A percentile compares a stretch with the other conserved stretches of the same genome.
These are phyloP conservation scores for Dascillus cervinus DNA, from an alignment of 2,888 invertebrate species.

Conservation along the genomic window DNA sequence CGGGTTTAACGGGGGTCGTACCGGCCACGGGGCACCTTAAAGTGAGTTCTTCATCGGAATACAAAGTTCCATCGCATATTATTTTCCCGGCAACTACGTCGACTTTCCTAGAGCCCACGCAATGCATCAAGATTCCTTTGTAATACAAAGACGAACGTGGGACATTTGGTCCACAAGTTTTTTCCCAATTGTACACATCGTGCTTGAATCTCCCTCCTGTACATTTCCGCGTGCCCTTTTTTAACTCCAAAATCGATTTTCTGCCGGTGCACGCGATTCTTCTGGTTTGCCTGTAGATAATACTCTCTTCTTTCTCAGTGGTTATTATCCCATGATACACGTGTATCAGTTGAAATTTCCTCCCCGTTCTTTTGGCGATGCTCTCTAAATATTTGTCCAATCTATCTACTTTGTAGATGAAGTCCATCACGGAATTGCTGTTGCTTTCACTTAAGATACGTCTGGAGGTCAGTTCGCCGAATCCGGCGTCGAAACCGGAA, in stretches of 20 bases:
- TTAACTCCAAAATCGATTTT: constrained; percentile 1
- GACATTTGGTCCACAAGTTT: constrained; percentile 1
- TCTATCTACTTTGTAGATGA: constrained; percentile 1
- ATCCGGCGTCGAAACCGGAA: too few species aligned
- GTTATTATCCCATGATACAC: constrained; percentile 4
- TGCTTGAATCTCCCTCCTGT: not conserved
- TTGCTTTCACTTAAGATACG: too few species aligned
- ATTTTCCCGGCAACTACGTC: constrained; percentile 3
- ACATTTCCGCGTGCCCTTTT: constrained; percentile 1
- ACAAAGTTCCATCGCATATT: not conserved
- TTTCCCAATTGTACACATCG: not conserved
- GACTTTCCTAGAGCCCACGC: constrained; percentile 3
- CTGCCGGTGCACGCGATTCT: constrained; percentile 1
- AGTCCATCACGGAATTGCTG: not conserved
- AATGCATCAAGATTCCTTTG: constrained; percentile 1
- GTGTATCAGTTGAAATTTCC: constrained; percentile 1
- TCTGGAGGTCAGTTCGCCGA: too few species aligned
- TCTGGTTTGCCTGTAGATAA: constrained; percentile 1
- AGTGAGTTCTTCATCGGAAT: constrained; percentile 1
- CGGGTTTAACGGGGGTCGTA: not conserved
- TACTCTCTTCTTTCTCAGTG: constrained; percentile 1
- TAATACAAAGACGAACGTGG: constrained; percentile 1
- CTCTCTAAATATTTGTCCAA: constrained; percentile 1
- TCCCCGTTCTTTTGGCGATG: not conserved
- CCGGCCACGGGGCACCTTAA: constrained; percentile 1